Evolutionary conservation across 2,797 vertebrate genomes (phyloP).

Genomic region (Cyclopterus lumpus): DNA sequence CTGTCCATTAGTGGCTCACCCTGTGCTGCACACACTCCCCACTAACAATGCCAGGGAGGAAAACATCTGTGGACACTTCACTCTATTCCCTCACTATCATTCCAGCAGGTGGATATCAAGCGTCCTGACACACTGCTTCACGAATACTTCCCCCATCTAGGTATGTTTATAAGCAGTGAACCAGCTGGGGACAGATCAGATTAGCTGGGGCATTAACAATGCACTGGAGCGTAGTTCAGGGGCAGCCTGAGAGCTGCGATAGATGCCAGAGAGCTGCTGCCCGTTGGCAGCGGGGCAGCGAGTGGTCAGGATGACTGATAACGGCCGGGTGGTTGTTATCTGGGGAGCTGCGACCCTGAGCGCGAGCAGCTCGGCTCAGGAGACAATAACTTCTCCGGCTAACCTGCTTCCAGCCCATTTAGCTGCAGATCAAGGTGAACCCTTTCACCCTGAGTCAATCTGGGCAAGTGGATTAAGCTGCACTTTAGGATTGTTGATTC

Average conservation of each 20-base stretch:
- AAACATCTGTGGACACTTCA: slow-evolving; percentile 41
- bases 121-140: slow-evolving; percentile 35
- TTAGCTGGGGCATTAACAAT: slow-evolving; percentile 68
- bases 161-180: slow-evolving; percentile 68
- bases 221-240: slow-evolving; percentile 63
- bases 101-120: slow-evolving; percentile 31
- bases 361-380: slow-evolving; percentile 44
- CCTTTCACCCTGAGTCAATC: slow-evolving; percentile 8
- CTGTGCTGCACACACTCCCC: slow-evolving; percentile 3
- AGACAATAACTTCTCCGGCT: slow-evolving; percentile 37
- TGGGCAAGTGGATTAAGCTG: slow-evolving; percentile 14
- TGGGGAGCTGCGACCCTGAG: slow-evolving; percentile 57
- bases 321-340: slow-evolving; percentile 52
- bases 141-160: slow-evolving; percentile 52
- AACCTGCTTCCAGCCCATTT: slow-evolving; percentile 20
- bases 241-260: slow-evolving; percentile 48
- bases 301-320: slow-evolving; percentile 63
- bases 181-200: slow-evolving; percentile 70
- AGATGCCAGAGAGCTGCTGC: slow-evolving; percentile 29
- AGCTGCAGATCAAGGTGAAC: slow-evolving; percentile 42
- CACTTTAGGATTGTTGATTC: not conserved
- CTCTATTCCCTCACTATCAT: slow-evolving; percentile 41
- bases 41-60: slow-evolving; percentile 47
- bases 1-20: slow-evolving; percentile 46
- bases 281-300: slow-evolving; percentile 29